These are phyloP conservation scores for Callosobruchus maculatus DNA, from an alignment of 2,888 invertebrate genomes.

Conservation along the genomic window DNA sequence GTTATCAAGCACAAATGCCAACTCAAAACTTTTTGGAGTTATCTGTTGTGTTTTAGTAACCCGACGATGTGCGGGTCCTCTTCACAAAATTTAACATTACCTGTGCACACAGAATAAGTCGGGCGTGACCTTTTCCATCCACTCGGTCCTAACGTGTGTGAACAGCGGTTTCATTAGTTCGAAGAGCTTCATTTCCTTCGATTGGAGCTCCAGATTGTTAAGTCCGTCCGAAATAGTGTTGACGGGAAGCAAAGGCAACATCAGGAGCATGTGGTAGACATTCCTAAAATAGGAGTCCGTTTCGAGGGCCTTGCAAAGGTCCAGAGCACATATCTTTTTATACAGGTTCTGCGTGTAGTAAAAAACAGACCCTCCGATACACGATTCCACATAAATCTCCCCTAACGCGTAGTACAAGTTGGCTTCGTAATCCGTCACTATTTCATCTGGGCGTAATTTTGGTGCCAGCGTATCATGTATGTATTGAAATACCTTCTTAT, in stretches of 20 bases:
- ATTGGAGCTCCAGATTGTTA: slow-evolving; percentile 40
- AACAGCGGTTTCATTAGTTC: slow-evolving; percentile 34
- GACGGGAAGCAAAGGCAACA: slow-evolving; percentile 44
- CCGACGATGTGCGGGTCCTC: slow-evolving; percentile 12
- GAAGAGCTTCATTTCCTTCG: slow-evolving; percentile 32
- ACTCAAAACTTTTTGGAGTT: too few species aligned
- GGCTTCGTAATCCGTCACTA: slow-evolving; percentile 45
- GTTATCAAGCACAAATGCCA: too few species aligned
- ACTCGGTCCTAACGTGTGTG: slow-evolving; percentile 36
- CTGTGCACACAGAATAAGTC: slow-evolving; percentile 43
- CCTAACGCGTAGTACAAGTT: slow-evolving; percentile 43
- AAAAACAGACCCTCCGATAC: slow-evolving; percentile 44
- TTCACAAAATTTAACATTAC: neutral
- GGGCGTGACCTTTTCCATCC: slow-evolving; percentile 42
- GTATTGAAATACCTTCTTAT: slow-evolving; percentile 38
- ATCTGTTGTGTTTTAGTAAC: neutral
- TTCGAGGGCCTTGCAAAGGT: slow-evolving; percentile 40
- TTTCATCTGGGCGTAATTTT: slow-evolving; percentile 39
- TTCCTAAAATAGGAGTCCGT: slow-evolving; percentile 41
- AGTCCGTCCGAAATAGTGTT: slow-evolving; percentile 43
- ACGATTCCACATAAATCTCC: slow-evolving; percentile 40
- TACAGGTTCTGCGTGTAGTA: slow-evolving; percentile 45
- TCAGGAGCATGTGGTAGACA: slow-evolving; percentile 44
- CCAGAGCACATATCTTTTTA: slow-evolving; percentile 41
- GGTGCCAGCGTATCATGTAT: slow-evolving; percentile 39